These are phyloP conservation scores for Dynastes grantii DNA, from an alignment of 2,888 invertebrate species.

Conservation along the genomic window DNA sequence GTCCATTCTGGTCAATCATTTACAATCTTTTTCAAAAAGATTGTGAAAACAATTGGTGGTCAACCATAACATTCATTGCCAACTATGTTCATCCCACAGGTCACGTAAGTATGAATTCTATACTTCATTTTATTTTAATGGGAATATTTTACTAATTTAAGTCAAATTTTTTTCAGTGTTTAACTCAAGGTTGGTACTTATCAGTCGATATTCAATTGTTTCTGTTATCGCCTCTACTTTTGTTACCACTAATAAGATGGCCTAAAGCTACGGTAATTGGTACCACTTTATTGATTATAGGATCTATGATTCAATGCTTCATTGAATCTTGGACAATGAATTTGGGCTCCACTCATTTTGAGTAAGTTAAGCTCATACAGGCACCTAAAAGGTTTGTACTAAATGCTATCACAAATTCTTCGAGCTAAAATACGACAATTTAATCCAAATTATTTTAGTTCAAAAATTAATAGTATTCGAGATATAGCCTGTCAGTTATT, in stretches of 20 bases:
- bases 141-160: not conserved
- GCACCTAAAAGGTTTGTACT: not conserved
- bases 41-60: slow-evolving; percentile 69
- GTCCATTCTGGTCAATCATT: slow-evolving; percentile 71
- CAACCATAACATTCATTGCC: slow-evolving; percentile 68
- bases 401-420: no score
- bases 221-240: slow-evolving; percentile 71
- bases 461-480: no score
- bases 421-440: no score
- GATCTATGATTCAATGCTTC: slow-evolving; percentile 33
- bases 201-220: slow-evolving; percentile 76
- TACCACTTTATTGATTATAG: slow-evolving; percentile 23
- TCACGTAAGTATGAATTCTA: slow-evolving; percentile 58
- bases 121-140: not conserved
- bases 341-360: slow-evolving; percentile 50
- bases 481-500: no score
- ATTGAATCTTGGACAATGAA: slow-evolving; percentile 45
- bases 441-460: no score
- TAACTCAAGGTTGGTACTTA: slow-evolving; percentile 75
- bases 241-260: slow-evolving; percentile 55
- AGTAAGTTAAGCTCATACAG: slow-evolving; percentile 17
- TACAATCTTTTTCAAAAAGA: slow-evolving; percentile 55
- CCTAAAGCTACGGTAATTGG: slow-evolving; percentile 51
- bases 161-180: slow-evolving; percentile 65
- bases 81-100: slow-evolving; percentile 65